Base-by-base conservation (phyloP, 2,888 invertebrate species). In the Coenonympha arcania region DNA sequence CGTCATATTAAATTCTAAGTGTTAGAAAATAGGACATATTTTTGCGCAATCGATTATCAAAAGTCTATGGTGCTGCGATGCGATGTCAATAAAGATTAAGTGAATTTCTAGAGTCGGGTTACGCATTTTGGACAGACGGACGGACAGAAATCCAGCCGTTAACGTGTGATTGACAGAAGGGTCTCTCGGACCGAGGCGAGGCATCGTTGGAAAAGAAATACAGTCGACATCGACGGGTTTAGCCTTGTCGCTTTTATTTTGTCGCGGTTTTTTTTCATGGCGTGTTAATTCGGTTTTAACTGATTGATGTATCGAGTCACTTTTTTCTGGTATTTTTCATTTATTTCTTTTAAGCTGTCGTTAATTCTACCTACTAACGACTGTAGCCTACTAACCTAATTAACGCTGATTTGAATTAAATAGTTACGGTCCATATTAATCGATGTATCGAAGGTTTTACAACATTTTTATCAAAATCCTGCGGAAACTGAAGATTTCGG, bases 71-170 rank as follows among this genome's bases (percentile, higher is more conserved):
- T 43, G 46, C 45, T 40, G 51, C 36, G 59, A 58, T 48, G 56
- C 59, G 61, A 66, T 62, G 67, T 66, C 67, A 65, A 67, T 67
- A 66, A 67, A 65, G 67, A 67, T 67, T 66, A 67, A 64, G 66
- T 61, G 62, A 60, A 62, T 62, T 64, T 61, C 51, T 56, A 60
- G 67, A 62, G 60, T 65, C 65, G 62, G 60, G 66, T 67, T 66
- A 65, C 66, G 64, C 64, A 56, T 60, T 59, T 61, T 55, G 54
- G 62, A 61, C 63, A 57, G 62, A 59, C 57, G 55, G 63, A 61
- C 60, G 54, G 61, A 61, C 62, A 58, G 62, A 62, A 56, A 63
- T 64, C 64, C 64, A 63, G 59, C 44, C 63, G 64, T 49, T 66
- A 66, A 67, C 63, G 62, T 57, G 60, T 64, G 65, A 65, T 62